Evolutionary conservation across 2,888 invertebrate genomes (phyloP).

Genomic region (Thecophora atra): DNA sequence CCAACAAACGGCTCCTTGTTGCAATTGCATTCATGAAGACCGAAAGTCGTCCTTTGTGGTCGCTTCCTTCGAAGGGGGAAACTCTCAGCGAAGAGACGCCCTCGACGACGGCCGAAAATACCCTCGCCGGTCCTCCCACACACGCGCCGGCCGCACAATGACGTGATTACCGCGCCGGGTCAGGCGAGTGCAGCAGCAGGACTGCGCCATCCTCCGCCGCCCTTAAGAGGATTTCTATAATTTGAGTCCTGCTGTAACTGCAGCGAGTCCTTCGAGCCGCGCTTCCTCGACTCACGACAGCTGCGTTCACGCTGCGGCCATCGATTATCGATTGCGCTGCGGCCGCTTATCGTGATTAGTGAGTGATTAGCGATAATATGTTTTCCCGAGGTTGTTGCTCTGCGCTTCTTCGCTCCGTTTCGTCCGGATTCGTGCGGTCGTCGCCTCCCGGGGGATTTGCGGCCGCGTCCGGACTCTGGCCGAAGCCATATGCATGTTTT

Average conservation of each 20-base stretch:
- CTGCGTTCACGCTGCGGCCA: background rate
- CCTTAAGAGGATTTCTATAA: constrained; percentile 15
- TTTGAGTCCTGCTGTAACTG: background rate
- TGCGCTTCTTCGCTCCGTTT: background rate
- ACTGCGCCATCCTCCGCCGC: background rate
- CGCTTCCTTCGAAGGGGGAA: background rate
- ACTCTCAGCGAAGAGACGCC: background rate
- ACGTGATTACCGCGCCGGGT: background rate
- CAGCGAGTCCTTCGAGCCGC: background rate
- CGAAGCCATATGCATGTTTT: constrained; percentile 11
- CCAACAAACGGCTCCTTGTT: no score
- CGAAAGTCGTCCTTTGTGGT: background rate
- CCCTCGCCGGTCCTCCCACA: background rate
- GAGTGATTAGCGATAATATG: constrained; percentile 8
- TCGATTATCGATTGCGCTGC: background rate
- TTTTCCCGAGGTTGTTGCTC: background rate
- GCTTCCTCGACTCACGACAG: background rate
- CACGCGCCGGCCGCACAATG: background rate
- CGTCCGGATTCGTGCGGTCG: background rate
- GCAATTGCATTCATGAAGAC: no score
- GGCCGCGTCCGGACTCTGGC: background rate
- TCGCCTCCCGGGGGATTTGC: background rate
- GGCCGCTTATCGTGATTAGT: constrained; percentile 12
- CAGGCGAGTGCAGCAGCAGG: constrained; percentile 30
- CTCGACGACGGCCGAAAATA: background rate